These are phyloP conservation scores for Ceratosolen solmsi DNA, from an alignment of 1,140 invertebrate genomes.

Conservation along the genomic window DNA sequence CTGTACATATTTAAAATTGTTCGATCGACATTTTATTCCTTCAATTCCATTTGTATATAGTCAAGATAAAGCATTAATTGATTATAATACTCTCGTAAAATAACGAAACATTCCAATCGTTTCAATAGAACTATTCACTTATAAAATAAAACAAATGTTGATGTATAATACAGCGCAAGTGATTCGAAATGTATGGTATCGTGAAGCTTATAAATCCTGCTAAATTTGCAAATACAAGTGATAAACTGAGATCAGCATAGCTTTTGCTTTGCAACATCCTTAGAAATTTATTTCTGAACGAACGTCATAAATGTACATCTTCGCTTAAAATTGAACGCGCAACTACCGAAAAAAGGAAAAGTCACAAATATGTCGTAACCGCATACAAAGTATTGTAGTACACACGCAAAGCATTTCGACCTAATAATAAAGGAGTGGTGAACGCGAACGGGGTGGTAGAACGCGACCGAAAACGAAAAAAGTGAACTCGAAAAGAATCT, in stretches of 20 bases:
- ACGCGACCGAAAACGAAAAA: neutral
- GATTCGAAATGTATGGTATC: neutral
- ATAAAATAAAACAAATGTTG: neutral
- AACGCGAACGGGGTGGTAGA: neutral
- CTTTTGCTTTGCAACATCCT: neutral
- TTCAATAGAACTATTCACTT: neutral
- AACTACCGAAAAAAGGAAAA: neutral
- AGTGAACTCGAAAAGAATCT: neutral
- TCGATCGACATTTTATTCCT: too few relatives aligned
- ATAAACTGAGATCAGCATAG: neutral
- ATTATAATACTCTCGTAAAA: too few relatives aligned
- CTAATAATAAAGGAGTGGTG: slow-evolving; percentile 10
- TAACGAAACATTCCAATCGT: neutral
- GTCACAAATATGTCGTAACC: slow-evolving; percentile 13
- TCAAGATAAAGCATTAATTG: too few relatives aligned
- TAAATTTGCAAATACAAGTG: neutral
- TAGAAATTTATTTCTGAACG: neutral
- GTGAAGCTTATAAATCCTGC: neutral
- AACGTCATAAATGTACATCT: neutral
- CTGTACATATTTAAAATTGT: too few relatives aligned
- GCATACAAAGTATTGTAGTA: neutral
- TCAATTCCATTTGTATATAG: too few relatives aligned
- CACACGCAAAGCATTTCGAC: neutral
- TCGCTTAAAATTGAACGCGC: neutral
- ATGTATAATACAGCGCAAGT: neutral